phyloP scores from a whole-genome alignment of 1,140 invertebrate genomes.

The Mycetomoellerius zeteki region DNA sequence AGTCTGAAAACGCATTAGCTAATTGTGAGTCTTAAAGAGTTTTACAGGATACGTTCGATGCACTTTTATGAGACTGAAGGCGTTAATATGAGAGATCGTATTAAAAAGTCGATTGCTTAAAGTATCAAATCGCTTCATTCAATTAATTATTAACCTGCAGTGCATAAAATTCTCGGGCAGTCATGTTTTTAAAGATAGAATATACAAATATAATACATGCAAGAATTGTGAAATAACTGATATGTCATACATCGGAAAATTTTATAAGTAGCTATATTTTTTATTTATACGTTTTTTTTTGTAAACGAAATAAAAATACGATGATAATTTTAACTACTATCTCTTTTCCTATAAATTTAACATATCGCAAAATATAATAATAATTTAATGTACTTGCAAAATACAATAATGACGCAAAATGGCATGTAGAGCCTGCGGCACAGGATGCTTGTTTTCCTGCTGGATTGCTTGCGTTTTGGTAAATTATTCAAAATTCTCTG shows the following conservation, averaged over 20 bases:
- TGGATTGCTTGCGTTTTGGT: too few relatives aligned
- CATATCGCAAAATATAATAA: not conserved
- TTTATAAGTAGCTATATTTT: not conserved
- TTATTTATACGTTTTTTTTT: not conserved
- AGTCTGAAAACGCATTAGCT: conserved; percentile 46
- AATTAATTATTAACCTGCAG: not conserved
- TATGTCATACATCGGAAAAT: not conserved
- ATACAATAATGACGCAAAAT: too few relatives aligned
- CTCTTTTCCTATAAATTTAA: not conserved
- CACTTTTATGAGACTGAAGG: conserved; percentile 27
- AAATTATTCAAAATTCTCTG: too few relatives aligned
- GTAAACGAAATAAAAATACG: not conserved
- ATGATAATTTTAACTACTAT: not conserved
- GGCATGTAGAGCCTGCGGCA: too few relatives aligned
- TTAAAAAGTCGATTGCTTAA: not conserved
- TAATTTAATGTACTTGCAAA: too few relatives aligned
- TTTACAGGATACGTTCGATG: not conserved
- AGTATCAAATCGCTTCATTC: conserved; percentile 6
- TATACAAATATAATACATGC: not conserved
- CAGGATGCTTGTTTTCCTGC: too few relatives aligned
- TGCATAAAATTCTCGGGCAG: not conserved
- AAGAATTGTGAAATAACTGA: not conserved
- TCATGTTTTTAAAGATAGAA: not conserved
- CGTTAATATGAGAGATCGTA: conserved; percentile 25
- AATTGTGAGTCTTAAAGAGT: conserved; percentile 44